Evolutionary conservation across 2,888 invertebrate genomes (phyloP), one percentile per base, ranked within the genome.

Genomic region (Brassicogethes aeneus): DNA sequence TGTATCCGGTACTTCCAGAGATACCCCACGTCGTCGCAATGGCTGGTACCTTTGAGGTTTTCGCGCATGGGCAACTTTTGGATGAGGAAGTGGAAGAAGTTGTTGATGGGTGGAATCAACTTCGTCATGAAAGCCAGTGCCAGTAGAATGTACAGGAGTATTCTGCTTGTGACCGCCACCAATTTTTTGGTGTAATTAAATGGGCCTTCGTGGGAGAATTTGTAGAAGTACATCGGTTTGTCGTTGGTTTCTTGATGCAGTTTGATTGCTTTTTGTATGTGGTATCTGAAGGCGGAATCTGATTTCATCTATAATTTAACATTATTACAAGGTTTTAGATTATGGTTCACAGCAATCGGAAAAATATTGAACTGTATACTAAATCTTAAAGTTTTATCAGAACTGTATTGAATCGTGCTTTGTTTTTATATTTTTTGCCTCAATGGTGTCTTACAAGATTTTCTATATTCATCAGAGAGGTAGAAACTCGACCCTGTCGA

Each of bases 1-100:
- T 47, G 44, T 2, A 53, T 48, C 8, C 44, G 40, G 55, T 0
- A 52, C 50, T 47, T 54, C 40, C 62, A 64, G 2, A 64, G 38
- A 38, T 64, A 63, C 8, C 54, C 55, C 10, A 64, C 16, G 38
- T 65, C 65, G 30, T 65, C 64, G 1, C 55, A 62, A 43, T 65
- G 65, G 5, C 55, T 52, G 2, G 55, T 61, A 13, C 62, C 64
- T 34, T 50, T 34, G 2, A 47, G 61, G 61, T 34, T 57, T 29
- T 2, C 53, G 40, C 1, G 57, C 51, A 1, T 57, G 50, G 13
- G 13, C 10, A 32, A 10, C 14, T 10, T 32, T 23, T 10, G 5
- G 10, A 23, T 5, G 5, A 23, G 10, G 10, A 7, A 5, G 10
- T 23, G 23, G 23, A 23, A 23, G 10, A 23, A 10, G 5, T 23